Evolutionary conservation across 2,113 vertebrate species (phyloP).

Genomic region (Phalacrocorax aristotelis): DNA sequence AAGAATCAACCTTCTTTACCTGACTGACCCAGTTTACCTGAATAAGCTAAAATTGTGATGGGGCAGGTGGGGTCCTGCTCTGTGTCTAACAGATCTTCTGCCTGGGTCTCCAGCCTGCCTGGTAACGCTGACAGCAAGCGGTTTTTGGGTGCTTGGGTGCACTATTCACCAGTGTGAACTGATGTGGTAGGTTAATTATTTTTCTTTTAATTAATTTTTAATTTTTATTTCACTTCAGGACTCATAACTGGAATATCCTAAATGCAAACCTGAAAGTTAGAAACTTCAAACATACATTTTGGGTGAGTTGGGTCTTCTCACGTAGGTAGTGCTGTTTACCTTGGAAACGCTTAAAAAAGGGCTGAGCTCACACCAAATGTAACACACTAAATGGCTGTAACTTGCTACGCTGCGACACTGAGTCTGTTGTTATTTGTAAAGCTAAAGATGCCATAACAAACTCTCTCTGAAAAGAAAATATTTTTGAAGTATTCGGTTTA

Average conservation of each 20-base stretch:
- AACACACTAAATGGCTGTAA: rapidly evolving
- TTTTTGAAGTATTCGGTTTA: neutral
- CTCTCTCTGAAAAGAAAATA: neutral
- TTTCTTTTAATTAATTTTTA: neutral
- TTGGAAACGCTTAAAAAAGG: neutral
- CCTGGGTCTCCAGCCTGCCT: neutral
- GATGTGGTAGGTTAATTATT: too few species aligned
- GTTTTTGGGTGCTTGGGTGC: too few species aligned
- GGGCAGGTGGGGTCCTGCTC: neutral
- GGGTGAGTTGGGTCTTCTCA: neutral
- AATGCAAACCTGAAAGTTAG: neutral
- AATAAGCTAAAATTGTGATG: rapidly evolving
- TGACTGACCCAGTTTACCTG: neutral
- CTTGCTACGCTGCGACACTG: rapidly evolving
- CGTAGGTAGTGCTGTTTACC: rapidly evolving
- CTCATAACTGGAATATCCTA: neutral
- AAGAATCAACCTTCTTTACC: rapidly evolving
- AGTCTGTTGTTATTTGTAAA: too few species aligned
- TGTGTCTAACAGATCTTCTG: too few species aligned
- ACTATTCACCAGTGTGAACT: neutral
- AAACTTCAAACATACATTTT: rapidly evolving
- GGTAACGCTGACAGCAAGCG: too few species aligned
- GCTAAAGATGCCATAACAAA: neutral
- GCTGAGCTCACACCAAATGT: neutral
- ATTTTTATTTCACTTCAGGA: neutral